Evolutionary conservation across 2,888 invertebrate species (phyloP).

Genomic region (Drosophila phalerata): DNA sequence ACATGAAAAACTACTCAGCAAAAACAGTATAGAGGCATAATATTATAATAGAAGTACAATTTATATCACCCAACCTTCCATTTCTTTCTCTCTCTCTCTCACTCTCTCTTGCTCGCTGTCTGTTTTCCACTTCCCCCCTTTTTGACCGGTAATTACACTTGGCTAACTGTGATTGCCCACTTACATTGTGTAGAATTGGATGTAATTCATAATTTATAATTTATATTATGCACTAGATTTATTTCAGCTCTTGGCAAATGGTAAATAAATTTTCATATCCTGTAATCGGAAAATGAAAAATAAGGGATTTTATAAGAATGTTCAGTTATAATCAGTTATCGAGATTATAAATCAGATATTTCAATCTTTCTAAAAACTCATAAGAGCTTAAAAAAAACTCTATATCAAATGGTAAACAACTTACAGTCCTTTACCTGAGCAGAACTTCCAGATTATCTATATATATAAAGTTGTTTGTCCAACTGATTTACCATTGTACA

Average conservation of each 20-base stretch:
- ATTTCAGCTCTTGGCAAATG: conserved; percentile 17
- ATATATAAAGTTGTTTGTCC: no score
- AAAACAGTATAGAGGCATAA: conserved; percentile 17
- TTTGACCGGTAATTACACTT: conserved; percentile 28
- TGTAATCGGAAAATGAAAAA: background rate
- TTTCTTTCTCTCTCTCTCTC: background rate
- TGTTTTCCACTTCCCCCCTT: background rate
- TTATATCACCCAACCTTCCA: background rate
- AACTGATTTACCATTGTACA: no score
- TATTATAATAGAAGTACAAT: conserved; percentile 34
- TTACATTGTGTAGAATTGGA: conserved; percentile 35
- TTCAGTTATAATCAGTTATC: background rate
- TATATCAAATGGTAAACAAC: no score
- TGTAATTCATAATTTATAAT: conserved; percentile 34
- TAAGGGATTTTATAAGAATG: background rate
- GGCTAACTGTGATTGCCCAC: conserved; percentile 40
- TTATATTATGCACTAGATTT: conserved; percentile 28
- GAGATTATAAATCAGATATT: no score
- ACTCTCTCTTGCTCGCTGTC: background rate
- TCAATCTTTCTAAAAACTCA: no score
- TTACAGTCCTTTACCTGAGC: no score
- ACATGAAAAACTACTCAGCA: conserved; percentile 69
- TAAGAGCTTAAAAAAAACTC: no score
- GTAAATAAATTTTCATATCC: conserved; percentile 8
- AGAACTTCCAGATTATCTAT: no score